phyloP scores from a whole-genome alignment of 2,113 vertebrate species.

The Gobio gobio region DNA sequence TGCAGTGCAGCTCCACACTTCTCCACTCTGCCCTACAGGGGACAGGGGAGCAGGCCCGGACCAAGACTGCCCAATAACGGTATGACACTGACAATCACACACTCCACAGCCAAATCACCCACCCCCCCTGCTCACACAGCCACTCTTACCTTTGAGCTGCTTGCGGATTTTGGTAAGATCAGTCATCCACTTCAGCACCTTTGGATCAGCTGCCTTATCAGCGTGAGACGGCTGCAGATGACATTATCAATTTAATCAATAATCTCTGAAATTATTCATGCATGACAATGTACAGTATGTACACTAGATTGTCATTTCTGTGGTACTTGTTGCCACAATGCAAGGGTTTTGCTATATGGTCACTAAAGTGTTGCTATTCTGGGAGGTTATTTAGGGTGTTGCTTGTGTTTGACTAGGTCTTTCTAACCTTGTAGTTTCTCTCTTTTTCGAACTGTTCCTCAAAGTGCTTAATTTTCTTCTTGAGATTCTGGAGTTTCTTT shows the following conservation, averaged over 20 bases:
- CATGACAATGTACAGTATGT: not conserved
- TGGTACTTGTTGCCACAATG: no score
- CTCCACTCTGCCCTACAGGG: slow-evolving; percentile 40
- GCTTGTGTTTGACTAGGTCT: no score
- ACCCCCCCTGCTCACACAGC: slow-evolving; percentile 32
- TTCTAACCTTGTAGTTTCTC: slow-evolving; percentile 87
- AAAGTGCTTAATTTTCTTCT: slow-evolving; percentile 97
- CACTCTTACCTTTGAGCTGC: slow-evolving; percentile 92
- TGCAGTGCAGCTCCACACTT: slow-evolving; percentile 56
- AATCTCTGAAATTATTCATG: not conserved
- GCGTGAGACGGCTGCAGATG: slow-evolving; percentile 88
- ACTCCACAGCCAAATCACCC: slow-evolving; percentile 40
- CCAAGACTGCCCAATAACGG: slow-evolving; percentile 60
- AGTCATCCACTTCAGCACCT: slow-evolving; percentile 98
- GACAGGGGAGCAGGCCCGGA: slow-evolving; percentile 44
- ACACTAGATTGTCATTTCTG: no score
- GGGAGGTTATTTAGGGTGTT: no score
- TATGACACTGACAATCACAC: slow-evolving; percentile 51
- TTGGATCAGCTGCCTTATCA: slow-evolving; percentile 96
- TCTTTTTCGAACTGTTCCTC: slow-evolving; percentile 98
- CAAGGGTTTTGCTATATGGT: no score
- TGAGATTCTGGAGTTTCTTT: slow-evolving; percentile 91
- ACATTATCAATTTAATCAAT: not conserved
- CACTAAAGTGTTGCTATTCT: no score
- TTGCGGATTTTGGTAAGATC: slow-evolving; percentile 94